These are phyloP conservation scores for Macroramphosus scolopax DNA, from an alignment of 2,797 vertebrate species.

Conservation along the genomic window DNA sequence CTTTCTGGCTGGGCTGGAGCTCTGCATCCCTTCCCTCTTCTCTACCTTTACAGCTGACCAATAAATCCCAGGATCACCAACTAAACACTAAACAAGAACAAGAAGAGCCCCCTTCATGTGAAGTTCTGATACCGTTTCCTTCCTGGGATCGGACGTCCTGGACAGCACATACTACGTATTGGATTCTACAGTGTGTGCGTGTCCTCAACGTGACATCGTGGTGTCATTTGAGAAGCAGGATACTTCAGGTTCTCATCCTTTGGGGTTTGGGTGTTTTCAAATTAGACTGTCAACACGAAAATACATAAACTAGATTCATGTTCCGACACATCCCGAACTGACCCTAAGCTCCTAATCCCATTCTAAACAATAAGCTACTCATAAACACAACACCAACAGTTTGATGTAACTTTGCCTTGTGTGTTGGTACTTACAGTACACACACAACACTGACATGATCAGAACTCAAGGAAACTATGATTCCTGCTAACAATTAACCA, in stretches of 20 bases:
- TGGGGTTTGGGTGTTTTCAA: constrained; percentile 40
- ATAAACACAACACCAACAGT: too few species aligned
- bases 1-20: constrained; percentile 50
- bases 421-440: constrained; percentile 46
- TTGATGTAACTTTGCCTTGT: constrained; percentile 51
- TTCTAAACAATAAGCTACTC: constrained; percentile 59
- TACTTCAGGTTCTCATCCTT: constrained; percentile 60
- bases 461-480: constrained; percentile 27
- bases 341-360: constrained; percentile 32
- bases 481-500: constrained; percentile 42
- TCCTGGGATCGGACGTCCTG: constrained; percentile 32
- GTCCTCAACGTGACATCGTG: constrained; percentile 28
- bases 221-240: constrained; percentile 47
- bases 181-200: constrained; percentile 44
- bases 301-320: constrained; percentile 46
- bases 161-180: constrained; percentile 28
- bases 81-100: not conserved
- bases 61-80: constrained; percentile 39
- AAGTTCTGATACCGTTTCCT: constrained; percentile 30
- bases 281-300: too few species aligned
- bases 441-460: constrained; percentile 20
- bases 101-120: too few species aligned
- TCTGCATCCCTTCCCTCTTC: constrained; percentile 35
- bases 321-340: constrained; percentile 30
- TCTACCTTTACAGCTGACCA: constrained; percentile 49